Conservation (phyloP, 2,888 invertebrate species). For the Ochropleura plecta region DNA sequence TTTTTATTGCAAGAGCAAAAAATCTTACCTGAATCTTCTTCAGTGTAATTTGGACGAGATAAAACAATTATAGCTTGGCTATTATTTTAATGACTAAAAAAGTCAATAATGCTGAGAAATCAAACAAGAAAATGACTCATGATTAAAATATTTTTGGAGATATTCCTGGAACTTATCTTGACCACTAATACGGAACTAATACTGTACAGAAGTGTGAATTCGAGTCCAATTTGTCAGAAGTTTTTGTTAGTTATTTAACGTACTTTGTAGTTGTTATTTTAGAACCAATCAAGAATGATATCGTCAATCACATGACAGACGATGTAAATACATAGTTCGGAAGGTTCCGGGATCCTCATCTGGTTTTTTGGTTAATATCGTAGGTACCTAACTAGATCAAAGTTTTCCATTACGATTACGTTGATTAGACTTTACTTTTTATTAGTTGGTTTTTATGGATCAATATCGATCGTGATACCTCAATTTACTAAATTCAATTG, state of each 20-base stretch:
- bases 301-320: slow-evolving; percentile 20
- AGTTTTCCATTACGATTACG: slow-evolving; percentile 26
- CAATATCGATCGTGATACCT: slow-evolving; percentile 20
- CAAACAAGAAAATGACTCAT: slow-evolving; percentile 20
- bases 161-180: slow-evolving; percentile 28
- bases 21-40: slow-evolving; percentile 28
- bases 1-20: slow-evolving; percentile 31
- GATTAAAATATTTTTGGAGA: slow-evolving; percentile 21
- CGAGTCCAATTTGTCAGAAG: slow-evolving; percentile 20
- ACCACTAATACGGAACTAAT: slow-evolving; percentile 31
- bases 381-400: slow-evolving; percentile 2
- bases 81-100: slow-evolving; percentile 35
- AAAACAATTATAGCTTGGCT: slow-evolving; percentile 22
- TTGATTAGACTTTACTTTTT: neutral
- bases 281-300: slow-evolving; percentile 17
- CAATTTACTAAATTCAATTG: slow-evolving; percentile 11
- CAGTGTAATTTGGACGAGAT: slow-evolving; percentile 22
- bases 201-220: slow-evolving; percentile 35
- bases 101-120: slow-evolving; percentile 9
- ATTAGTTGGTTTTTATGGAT: slow-evolving; percentile 16
- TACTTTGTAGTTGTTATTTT: slow-evolving; percentile 28
- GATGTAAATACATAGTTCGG: slow-evolving; percentile 8
- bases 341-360: slow-evolving; percentile 40
- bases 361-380: slow-evolving; percentile 18
- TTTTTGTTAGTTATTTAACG: slow-evolving; percentile 25